A percentile compares a stretch with the other conserved stretches of the same genome.
Evolutionary conservation across 2,113 vertebrate species (phyloP).

Genomic region (Reinhardtius hippoglossoides): DNA sequence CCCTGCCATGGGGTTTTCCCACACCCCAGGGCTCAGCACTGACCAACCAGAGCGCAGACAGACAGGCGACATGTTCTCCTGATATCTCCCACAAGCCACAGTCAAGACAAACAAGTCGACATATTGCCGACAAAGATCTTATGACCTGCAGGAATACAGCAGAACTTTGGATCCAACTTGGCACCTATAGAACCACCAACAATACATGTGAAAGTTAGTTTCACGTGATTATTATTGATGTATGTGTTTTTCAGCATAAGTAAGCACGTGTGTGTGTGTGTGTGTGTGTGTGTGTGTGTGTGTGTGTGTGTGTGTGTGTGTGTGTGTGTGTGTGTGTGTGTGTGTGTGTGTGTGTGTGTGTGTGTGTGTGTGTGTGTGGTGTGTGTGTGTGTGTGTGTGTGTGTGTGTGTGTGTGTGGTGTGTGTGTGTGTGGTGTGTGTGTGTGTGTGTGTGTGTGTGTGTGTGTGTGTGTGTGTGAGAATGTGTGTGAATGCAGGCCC

Average conservation of each 20-base stretch:
- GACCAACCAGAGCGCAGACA: constrained; percentile 48
- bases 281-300: background rate
- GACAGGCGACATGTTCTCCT: constrained; percentile 17
- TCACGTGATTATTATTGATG: background rate
- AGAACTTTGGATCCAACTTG: background rate
- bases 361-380: background rate
- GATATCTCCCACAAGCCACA: background rate
- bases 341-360: background rate
- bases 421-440: background rate
- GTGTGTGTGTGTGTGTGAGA: background rate
- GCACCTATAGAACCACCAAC: background rate
- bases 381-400: background rate
- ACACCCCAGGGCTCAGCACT: constrained; percentile 56
- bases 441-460: background rate
- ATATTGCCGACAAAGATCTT: constrained; percentile 1
- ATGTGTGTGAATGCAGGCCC: background rate
- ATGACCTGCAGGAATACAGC: background rate
- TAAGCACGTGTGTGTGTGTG: background rate
- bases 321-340: background rate
- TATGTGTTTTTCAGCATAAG: background rate
- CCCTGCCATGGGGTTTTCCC: constrained; percentile 62
- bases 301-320: background rate
- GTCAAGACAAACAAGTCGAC: constrained; percentile 23
- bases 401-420: background rate
- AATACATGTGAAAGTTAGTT: too few species aligned